phyloP scores from a whole-genome alignment of 1,140 invertebrate species.

The Bombus terrestris region DNA sequence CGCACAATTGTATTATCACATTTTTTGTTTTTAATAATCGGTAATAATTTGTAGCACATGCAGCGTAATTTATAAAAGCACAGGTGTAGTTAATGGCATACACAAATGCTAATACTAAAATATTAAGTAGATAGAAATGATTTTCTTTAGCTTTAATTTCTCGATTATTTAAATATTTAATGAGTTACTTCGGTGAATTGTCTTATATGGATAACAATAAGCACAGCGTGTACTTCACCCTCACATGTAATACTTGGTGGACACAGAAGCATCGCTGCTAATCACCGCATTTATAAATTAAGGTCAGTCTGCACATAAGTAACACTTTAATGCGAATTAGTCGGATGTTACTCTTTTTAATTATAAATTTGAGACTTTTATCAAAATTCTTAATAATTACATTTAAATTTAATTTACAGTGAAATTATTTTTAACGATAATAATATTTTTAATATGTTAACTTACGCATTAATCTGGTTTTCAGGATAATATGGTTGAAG shows the following conservation, averaged over 20 bases:
- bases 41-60: background rate
- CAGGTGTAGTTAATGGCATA: background rate
- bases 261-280: constrained; percentile 59
- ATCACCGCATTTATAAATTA: constrained; percentile 59
- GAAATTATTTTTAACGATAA: background rate
- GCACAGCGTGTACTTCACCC: constrained; percentile 64
- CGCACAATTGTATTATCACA: constrained; percentile 13
- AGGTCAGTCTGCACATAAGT: constrained; percentile 63
- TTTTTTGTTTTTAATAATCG: background rate
- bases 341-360: background rate
- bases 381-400: background rate
- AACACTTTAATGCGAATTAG: constrained; percentile 1
- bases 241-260: constrained; percentile 53
- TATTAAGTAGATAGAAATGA: background rate
- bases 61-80: background rate
- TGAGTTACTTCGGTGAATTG: constrained; percentile 27
- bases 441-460: background rate
- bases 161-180: constrained; percentile 36
- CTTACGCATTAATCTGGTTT: constrained; percentile 9
- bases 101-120: background rate
- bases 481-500: constrained; percentile 20
- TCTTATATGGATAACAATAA: constrained; percentile 54
- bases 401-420: background rate
- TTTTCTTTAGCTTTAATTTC: background rate
- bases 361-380: background rate